Evolutionary conservation across 2,888 invertebrate genomes (phyloP).

Genomic region (Sepiola atlantica): DNA sequence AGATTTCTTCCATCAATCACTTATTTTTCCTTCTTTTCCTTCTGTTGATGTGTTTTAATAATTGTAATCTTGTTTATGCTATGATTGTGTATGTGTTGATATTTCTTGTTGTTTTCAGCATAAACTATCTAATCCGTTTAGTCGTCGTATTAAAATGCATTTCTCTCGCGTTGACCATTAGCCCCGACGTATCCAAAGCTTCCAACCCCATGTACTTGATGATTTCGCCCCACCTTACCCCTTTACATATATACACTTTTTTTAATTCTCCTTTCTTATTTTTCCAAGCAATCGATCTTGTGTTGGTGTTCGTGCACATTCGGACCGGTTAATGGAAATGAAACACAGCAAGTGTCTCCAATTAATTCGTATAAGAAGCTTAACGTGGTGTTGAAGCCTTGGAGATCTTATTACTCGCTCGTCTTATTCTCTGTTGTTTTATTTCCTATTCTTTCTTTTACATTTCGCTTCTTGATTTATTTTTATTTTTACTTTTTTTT

Average conservation of each 20-base stretch:
- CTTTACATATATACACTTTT: background rate
- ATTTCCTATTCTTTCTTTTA: no score
- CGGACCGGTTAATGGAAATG: background rate
- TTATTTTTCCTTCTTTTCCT: background rate
- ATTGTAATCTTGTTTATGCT: no score
- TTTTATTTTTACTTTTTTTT: background rate
- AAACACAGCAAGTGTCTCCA: slow-evolving; percentile 32
- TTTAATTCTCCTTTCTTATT: background rate
- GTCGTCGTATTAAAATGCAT: background rate
- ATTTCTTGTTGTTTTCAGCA: background rate
- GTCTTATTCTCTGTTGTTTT: no score
- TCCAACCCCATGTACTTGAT: background rate
- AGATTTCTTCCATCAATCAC: background rate
- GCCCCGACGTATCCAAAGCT: background rate
- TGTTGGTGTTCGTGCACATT: background rate
- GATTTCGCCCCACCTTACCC: no score
- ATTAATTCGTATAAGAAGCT: slow-evolving; percentile 32
- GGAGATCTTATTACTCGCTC: background rate
- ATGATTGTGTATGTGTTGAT: background rate
- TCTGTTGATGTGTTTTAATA: background rate
- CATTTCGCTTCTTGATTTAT: no score
- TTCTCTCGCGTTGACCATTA: background rate
- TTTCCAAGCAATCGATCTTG: background rate
- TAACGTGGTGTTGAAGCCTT: background rate
- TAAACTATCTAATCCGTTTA: background rate